A percentile compares a stretch with the other conserved stretches of the same genome.
Conservation (phyloP, 1,140 invertebrate species). For the Cheumatopsyche charites region DNA sequence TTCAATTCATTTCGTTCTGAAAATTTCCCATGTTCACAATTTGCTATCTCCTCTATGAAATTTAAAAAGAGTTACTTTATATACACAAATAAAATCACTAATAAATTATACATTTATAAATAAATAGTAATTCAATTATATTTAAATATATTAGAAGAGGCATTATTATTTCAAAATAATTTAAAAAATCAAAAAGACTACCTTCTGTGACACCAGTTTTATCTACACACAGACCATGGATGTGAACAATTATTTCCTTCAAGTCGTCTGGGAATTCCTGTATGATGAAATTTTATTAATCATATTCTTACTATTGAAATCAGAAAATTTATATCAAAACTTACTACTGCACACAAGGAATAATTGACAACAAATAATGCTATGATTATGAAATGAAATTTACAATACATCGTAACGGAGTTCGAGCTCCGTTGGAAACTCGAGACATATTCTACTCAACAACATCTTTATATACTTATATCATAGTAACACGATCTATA, state of each 20-base stretch:
- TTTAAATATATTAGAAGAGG: too few relatives aligned
- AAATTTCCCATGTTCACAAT: slow-evolving; percentile 63
- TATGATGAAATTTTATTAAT: too few relatives aligned
- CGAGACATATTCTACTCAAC: too few relatives aligned
- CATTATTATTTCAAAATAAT: background rate
- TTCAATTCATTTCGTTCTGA: slow-evolving; percentile 60
- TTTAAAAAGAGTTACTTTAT: too few relatives aligned
- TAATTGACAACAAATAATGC: background rate
- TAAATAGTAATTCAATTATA: too few relatives aligned
- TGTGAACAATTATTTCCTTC: slow-evolving; percentile 59
- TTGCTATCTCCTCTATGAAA: slow-evolving; percentile 58
- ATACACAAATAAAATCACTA: too few relatives aligned
- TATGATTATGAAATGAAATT: background rate
- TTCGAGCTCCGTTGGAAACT: background rate
- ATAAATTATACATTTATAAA: too few relatives aligned
- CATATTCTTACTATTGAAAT: too few relatives aligned
- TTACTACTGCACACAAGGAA: background rate
- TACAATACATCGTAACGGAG: background rate
- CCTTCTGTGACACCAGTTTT: slow-evolving; percentile 60
- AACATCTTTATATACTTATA: too few relatives aligned
- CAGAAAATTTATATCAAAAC: background rate
- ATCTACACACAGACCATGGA: slow-evolving; percentile 59
- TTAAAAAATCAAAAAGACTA: slow-evolving; percentile 42
- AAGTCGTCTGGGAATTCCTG: slow-evolving; percentile 61
- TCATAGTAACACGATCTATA: too few relatives aligned